phyloP scores from a whole-genome alignment of 2,888 invertebrate species.

The Amphipoea oculea region DNA sequence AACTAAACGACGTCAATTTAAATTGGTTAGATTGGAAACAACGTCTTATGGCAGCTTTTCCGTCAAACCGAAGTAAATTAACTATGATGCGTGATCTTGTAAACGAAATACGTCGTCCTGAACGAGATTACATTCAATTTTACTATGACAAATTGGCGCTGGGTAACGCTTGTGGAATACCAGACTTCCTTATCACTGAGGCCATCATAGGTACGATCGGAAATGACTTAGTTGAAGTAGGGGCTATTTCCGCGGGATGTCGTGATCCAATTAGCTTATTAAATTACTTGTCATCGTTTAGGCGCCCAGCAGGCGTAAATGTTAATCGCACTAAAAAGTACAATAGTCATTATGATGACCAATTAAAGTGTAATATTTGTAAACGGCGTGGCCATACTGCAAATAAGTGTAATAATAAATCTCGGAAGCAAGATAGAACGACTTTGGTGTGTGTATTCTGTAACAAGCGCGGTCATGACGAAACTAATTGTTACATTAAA shows the following conservation, averaged over 20 bases:
- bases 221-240: too few species aligned
- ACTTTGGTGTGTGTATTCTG: neutral
- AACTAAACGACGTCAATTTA: neutral
- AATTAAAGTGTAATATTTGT: constrained; percentile 5
- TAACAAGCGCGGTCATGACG: too few species aligned
- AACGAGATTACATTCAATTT: too few species aligned
- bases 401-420: constrained; percentile 15
- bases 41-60: neutral
- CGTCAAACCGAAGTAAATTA: neutral
- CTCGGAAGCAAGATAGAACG: neutral
- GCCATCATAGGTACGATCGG: too few species aligned
- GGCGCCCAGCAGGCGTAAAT: neutral
- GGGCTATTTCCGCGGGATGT: too few species aligned
- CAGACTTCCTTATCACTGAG: too few species aligned
- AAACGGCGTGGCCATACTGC: neutral
- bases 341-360: constrained; percentile 4
- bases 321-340: neutral
- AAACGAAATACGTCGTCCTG: too few species aligned
- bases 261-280: neutral
- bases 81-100: too few species aligned
- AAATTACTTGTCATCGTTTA: neutral
- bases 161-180: too few species aligned
- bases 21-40: neutral
- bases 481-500: neutral
- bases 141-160: too few species aligned